A percentile compares a stretch with the other conserved stretches of the same genome.
These are phyloP conservation scores for Catocala fraxini DNA, from an alignment of 2,888 invertebrate species.

Conservation along the genomic window DNA sequence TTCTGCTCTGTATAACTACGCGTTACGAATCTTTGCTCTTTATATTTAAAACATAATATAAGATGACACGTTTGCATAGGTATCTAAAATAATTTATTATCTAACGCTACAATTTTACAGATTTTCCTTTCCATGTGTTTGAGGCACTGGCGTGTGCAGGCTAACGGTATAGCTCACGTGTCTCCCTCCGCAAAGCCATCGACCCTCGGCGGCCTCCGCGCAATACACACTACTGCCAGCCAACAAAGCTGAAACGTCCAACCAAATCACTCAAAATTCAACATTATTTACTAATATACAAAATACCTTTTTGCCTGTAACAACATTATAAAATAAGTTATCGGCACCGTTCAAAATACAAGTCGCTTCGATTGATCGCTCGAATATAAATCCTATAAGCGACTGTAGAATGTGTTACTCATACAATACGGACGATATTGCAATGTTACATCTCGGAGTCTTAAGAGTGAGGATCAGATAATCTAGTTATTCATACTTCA, in stretches of 20 bases:
- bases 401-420: conserved; percentile 55
- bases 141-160: conserved; percentile 74
- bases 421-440: conserved; percentile 47
- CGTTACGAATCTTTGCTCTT: too few relatives aligned
- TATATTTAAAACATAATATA: too few relatives aligned
- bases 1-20: not conserved
- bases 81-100: conserved; percentile 39
- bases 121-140: conserved; percentile 81
- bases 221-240: conserved; percentile 61
- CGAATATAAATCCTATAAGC: conserved; percentile 54
- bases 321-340: conserved; percentile 17
- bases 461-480: conserved; percentile 43
- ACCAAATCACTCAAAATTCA: conserved; percentile 14
- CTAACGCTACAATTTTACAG: conserved; percentile 69
- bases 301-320: conserved; percentile 18
- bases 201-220: conserved; percentile 85
- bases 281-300: not conserved
- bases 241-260: conserved; percentile 24
- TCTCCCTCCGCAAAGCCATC: conserved; percentile 83
- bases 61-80: not conserved
- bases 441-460: conserved; percentile 27
- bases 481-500: conserved; percentile 51
- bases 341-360: conserved; percentile 39
- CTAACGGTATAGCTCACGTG: conserved; percentile 86
- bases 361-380: conserved; percentile 66